phyloP scores from a whole-genome alignment of 2,797 vertebrate genomes.

The Tolypeutes matacus region DNA sequence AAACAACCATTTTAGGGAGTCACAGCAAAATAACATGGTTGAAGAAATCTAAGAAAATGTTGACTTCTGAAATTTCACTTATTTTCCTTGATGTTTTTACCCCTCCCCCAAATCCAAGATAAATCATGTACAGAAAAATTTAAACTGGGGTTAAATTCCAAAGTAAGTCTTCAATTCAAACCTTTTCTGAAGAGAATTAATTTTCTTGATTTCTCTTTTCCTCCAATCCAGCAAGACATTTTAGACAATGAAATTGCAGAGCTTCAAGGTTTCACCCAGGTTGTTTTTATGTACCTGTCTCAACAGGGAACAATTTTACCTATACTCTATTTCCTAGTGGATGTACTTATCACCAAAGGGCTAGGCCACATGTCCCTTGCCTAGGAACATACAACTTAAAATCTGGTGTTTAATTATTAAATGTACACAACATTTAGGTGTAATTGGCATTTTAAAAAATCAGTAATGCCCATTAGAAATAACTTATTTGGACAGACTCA shows the following conservation, averaged over 20 bases:
- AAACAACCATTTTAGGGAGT: conserved; percentile 64
- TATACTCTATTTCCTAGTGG: not conserved
- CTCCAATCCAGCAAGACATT: conserved; percentile 52
- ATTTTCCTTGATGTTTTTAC: not conserved
- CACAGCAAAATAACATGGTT: conserved; percentile 66
- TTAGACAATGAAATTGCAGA: conserved; percentile 53
- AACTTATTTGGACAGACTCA: conserved; percentile 86
- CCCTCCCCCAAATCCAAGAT: not conserved
- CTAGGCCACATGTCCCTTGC: not conserved
- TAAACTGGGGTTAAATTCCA: conserved; percentile 63
- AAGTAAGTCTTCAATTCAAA: conserved; percentile 66
- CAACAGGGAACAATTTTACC: conserved; percentile 9
- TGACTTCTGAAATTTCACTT: conserved; percentile 61
- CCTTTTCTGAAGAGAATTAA: conserved; percentile 68
- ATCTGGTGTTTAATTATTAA: conserved; percentile 76
- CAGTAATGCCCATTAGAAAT: conserved; percentile 87
- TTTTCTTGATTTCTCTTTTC: conserved; percentile 38
- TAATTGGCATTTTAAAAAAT: conserved; percentile 81
- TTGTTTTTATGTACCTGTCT: conserved; percentile 27
- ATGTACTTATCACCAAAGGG: not conserved
- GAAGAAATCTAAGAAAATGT: conserved; percentile 62
- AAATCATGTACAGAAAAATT: conserved; percentile 66
- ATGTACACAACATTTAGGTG: conserved; percentile 82
- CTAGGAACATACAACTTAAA: conserved; percentile 60
- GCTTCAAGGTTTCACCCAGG: conserved; percentile 18